A percentile compares a stretch with the other conserved stretches of the same genome.
phyloP scores from a whole-genome alignment of 2,113 vertebrate genomes.

The Rousettus leschenaultii region DNA sequence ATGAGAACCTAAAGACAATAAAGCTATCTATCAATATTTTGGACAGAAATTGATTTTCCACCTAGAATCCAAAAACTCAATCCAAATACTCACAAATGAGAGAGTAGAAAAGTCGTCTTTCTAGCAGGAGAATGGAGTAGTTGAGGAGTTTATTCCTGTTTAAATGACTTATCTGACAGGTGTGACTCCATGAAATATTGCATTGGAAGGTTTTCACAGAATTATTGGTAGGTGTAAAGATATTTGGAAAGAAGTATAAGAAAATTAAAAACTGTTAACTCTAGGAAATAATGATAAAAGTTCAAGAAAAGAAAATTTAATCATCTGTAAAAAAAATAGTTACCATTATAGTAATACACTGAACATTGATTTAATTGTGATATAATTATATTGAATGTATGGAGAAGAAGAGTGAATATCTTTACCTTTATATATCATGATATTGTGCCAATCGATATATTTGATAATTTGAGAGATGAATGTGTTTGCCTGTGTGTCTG shows the following conservation, averaged over 20 bases:
- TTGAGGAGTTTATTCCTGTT: background rate
- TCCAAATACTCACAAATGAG: background rate
- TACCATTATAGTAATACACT: background rate
- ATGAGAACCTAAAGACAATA: background rate
- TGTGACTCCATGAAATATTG: background rate
- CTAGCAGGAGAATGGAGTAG: background rate
- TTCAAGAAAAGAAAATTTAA: background rate
- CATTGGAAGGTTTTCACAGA: background rate
- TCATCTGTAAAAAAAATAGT: background rate
- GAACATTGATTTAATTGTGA: background rate
- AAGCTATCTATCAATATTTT: background rate
- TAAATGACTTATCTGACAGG: background rate
- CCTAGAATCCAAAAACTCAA: background rate
- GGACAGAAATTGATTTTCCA: background rate
- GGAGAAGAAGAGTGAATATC: background rate
- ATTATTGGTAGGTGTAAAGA: background rate
- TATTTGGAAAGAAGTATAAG: background rate
- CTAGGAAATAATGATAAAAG: background rate
- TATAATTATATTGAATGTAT: background rate
- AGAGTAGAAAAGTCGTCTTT: background rate
- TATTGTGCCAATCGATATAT: background rate
- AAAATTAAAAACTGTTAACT: background rate
- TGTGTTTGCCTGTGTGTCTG: background rate
- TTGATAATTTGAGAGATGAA: background rate
- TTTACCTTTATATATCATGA: background rate